phyloP scores from a whole-genome alignment of 2,888 invertebrate genomes.

The Pyrochroa serraticornis region DNA sequence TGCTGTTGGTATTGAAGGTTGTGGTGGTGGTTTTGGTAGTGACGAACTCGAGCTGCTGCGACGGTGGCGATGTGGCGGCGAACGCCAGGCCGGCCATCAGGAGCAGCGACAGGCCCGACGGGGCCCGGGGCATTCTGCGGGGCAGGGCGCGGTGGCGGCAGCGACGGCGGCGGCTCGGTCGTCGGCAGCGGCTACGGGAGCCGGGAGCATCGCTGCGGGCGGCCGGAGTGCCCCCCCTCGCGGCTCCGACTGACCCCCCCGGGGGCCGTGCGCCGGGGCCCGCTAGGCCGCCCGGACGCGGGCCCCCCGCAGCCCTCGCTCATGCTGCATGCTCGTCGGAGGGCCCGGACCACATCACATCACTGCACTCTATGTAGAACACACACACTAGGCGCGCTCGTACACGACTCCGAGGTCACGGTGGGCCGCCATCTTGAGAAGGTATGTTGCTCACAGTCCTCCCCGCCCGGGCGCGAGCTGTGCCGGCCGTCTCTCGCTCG shows the following conservation, averaged over 20 bases:
- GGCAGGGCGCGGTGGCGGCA: constrained; percentile 63
- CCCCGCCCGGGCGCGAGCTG: constrained; percentile 60
- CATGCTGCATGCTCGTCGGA: constrained; percentile 56
- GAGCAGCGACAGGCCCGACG: constrained; percentile 55
- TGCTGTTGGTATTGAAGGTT: constrained; percentile 45
- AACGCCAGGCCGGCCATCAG: constrained; percentile 54
- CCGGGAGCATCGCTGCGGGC: constrained; percentile 71
- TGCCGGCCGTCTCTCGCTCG: constrained; percentile 59
- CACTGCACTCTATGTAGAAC: constrained; percentile 60
- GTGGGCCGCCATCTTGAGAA: constrained; percentile 59
- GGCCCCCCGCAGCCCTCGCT: constrained; percentile 54
- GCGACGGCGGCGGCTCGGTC: constrained; percentile 53
- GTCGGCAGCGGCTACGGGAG: constrained; percentile 62
- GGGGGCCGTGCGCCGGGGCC: constrained; percentile 60
- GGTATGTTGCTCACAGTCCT: constrained; percentile 57
- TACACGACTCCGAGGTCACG: constrained; percentile 56
- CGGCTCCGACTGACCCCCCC: constrained; percentile 59
- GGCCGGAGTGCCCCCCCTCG: constrained; percentile 70
- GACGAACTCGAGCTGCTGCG: constrained; percentile 45
- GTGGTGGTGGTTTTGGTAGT: constrained; percentile 56
- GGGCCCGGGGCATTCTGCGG: constrained; percentile 60
- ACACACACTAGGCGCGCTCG: constrained; percentile 60
- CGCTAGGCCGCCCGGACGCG: constrained; percentile 50
- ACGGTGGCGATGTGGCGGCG: constrained; percentile 49
- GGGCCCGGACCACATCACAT: constrained; percentile 59